Conservation (phyloP, 2,888 invertebrate genomes). For the Magallana nippona region DNA sequence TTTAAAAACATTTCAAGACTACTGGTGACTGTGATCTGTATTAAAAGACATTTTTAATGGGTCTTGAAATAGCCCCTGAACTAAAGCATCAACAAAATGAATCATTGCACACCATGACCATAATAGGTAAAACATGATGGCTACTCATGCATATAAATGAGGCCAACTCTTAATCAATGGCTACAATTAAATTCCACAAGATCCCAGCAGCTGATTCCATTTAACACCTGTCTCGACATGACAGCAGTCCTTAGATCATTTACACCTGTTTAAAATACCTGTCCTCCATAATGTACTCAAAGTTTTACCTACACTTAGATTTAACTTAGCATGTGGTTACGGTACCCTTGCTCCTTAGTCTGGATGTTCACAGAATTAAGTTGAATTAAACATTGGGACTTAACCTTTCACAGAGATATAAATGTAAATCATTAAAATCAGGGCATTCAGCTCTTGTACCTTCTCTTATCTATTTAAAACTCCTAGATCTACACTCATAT, state of each 20-base stretch:
- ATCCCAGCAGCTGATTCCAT: constrained; percentile 16
- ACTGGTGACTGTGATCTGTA: no score
- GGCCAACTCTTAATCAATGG: constrained; percentile 4
- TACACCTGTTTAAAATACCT: not conserved
- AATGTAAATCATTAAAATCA: no score
- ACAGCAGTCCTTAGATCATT: not conserved
- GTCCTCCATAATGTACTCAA: not conserved
- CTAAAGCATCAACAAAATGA: not conserved
- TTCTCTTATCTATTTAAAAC: no score
- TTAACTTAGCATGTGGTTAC: not conserved
- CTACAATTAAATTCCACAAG: constrained; percentile 29
- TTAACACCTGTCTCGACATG: constrained; percentile 13
- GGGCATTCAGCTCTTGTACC: no score
- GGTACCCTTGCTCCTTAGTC: no score
- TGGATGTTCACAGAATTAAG: no score
- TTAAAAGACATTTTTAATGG: not conserved
- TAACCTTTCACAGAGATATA: no score
- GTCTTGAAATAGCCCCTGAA: constrained; percentile 1
- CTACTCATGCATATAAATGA: constrained; percentile 33
- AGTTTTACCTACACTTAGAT: not conserved
- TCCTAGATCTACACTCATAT: not conserved
- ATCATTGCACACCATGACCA: constrained; percentile 23
- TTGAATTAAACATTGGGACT: no score
- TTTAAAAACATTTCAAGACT: no score
- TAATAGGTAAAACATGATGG: constrained; percentile 26